phyloP scores from a whole-genome alignment of 2,113 vertebrate genomes.

The Mixornis gularis region DNA sequence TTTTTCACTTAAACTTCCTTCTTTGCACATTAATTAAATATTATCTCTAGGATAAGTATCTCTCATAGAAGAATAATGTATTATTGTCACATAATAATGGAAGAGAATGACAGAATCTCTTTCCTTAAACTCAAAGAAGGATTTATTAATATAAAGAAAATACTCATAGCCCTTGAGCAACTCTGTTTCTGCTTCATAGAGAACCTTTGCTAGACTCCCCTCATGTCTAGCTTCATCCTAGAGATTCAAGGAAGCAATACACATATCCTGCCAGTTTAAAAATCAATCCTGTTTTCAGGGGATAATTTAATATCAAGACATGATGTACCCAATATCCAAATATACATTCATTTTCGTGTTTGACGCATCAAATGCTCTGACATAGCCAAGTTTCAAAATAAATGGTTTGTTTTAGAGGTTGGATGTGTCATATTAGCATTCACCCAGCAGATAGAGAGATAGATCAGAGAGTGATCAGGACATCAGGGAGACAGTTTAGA shows the following conservation, averaged over 20 bases:
- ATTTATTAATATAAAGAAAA: slow-evolving; percentile 47
- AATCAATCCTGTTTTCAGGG: slow-evolving; percentile 38
- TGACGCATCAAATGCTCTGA: slow-evolving; percentile 14
- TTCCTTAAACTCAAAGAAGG: slow-evolving; percentile 17
- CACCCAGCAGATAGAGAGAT: slow-evolving; percentile 53
- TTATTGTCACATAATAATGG: slow-evolving; percentile 41
- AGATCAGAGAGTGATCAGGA: slow-evolving; percentile 68
- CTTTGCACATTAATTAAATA: slow-evolving; percentile 49
- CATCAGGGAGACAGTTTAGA: slow-evolving; percentile 65
- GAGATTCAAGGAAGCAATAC: slow-evolving; percentile 27
- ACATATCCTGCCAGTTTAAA: slow-evolving; percentile 32
- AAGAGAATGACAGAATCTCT: slow-evolving; percentile 14
- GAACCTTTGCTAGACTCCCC: neutral
- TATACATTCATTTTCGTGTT: slow-evolving; percentile 53
- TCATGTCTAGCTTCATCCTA: neutral
- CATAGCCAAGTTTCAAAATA: slow-evolving; percentile 52
- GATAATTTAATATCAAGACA: slow-evolving; percentile 56
- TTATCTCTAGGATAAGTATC: slow-evolving; percentile 47
- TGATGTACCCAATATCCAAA: slow-evolving; percentile 29
- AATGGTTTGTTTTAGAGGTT: slow-evolving; percentile 68
- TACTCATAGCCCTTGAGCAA: slow-evolving; percentile 31
- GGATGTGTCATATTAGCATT: slow-evolving; percentile 68
- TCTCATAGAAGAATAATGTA: slow-evolving; percentile 33
- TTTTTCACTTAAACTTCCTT: slow-evolving; percentile 31
- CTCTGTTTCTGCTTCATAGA: neutral